Evolutionary conservation across 2,113 vertebrate genomes (phyloP), one percentile per base, ranked within the genome.

Genomic region (Procavia capensis): DNA sequence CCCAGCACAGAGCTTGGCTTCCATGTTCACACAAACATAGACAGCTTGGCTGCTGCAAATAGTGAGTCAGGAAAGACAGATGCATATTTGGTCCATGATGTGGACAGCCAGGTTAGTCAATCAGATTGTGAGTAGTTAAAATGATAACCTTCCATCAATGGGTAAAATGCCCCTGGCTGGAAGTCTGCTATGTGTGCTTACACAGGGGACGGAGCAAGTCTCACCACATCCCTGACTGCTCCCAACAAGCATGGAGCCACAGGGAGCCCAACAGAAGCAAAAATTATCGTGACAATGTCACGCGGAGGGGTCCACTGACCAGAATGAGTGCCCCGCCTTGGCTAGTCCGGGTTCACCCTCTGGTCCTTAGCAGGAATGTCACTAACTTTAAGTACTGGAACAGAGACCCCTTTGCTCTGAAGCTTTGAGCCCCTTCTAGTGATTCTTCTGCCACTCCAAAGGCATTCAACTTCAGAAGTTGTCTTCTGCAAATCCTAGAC

Each of bases 121-220:
- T 80, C 29, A 2, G 4, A 29, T 36, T 0, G 0, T 45, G 75
- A 70, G 59, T 22, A 72, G 39, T 8, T 63, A 50, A 54, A 19
- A 24, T 29, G 9, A 25, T 43, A 50, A 57, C 57, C 20, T 59
- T 59, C 57, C 20, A 3, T 59, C 20, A 59, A 5, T 59, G 57
- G 57, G 24, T 59, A 59, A 59, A 59, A 19, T 22, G 20, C 57
- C 20, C 20, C 41, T 88, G 24, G 5, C 1, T 27, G 45, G 74
- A 70, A 75, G 22, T 57, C 78, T 59, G n/a, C 39, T 41, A 9
- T 6, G 10, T 5, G 0, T 43, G 39, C 10, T 34, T 57, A 39
- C 14, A 1, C 0, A 6, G 25, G 34, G 7, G n/a, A 8, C 41
- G 59, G 47, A 66, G 24, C 27, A 31, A 45, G 36, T 47, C 1